phyloP scores from a whole-genome alignment of 2,888 invertebrate genomes.

The Alloplasta piceator region DNA sequence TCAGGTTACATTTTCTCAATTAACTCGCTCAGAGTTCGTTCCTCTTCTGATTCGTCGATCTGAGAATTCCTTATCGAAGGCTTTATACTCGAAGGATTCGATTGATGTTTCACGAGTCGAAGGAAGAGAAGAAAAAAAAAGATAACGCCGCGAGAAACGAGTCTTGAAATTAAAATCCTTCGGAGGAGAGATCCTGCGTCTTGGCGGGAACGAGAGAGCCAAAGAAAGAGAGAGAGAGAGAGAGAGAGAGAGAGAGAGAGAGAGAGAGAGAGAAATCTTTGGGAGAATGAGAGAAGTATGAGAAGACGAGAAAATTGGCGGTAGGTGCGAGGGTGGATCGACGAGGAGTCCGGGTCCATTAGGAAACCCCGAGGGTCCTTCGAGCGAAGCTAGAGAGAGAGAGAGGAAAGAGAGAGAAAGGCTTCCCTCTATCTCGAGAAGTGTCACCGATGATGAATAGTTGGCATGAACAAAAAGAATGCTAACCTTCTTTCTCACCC shows the following conservation, averaged over 20 bases:
- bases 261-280: slow-evolving; percentile 58
- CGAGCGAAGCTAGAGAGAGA: slow-evolving; percentile 65
- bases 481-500: slow-evolving; percentile 77
- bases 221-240: slow-evolving; percentile 64
- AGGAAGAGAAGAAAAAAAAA: not conserved
- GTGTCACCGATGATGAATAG: slow-evolving; percentile 84
- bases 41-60: slow-evolving; percentile 4
- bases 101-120: slow-evolving; percentile 41
- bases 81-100: slow-evolving; percentile 27
- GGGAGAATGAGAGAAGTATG: slow-evolving; percentile 51
- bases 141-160: slow-evolving; percentile 3
- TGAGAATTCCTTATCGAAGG: slow-evolving; percentile 20
- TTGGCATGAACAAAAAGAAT: slow-evolving; percentile 83
- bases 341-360: slow-evolving; percentile 79
- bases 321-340: slow-evolving; percentile 59
- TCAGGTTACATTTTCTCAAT: no score
- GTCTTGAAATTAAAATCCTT: slow-evolving; percentile 78
- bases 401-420: slow-evolving; percentile 36
- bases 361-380: slow-evolving; percentile 79
- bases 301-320: slow-evolving; percentile 53
- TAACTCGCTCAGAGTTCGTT: not conserved
- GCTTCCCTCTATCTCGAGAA: slow-evolving; percentile 81
- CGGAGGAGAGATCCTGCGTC: slow-evolving; percentile 42
- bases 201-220: slow-evolving; percentile 54
- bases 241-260: slow-evolving; percentile 53